These are phyloP conservation scores for Morone saxatilis DNA, from an alignment of 2,113 vertebrate species.

Conservation along the genomic window DNA sequence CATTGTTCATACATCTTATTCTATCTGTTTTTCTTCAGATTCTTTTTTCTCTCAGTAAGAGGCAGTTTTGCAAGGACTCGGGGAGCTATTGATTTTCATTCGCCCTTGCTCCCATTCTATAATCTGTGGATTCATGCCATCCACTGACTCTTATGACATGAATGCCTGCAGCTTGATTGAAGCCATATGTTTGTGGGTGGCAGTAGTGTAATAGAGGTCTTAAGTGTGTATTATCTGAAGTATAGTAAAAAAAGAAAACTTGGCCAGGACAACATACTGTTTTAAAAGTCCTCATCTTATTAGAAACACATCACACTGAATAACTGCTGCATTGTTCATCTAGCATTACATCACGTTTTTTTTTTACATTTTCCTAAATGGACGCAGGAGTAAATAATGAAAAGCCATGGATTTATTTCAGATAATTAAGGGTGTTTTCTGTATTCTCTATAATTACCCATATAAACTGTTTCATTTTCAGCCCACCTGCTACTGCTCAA, in stretches of 20 bases:
- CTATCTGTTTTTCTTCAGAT: constrained; percentile 2
- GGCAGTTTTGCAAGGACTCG: constrained; percentile 33
- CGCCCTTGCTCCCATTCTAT: constrained; percentile 47
- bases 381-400: constrained; percentile 15
- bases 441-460: constrained; percentile 39
- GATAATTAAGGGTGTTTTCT: constrained; percentile 23
- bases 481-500: constrained; percentile 23
- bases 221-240: constrained; percentile 39
- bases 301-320: constrained; percentile 36
- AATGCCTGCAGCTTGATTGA: constrained; percentile 59
- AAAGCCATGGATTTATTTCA: constrained; percentile 18
- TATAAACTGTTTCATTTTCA: constrained; percentile 45
- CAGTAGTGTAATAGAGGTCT: constrained; percentile 42
- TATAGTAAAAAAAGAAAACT: constrained; percentile 27
- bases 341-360: constrained; percentile 23
- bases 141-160: constrained; percentile 39
- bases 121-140: constrained; percentile 64
- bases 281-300: constrained; percentile 37
- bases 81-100: constrained; percentile 69
- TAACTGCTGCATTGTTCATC: constrained; percentile 41
- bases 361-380: constrained; percentile 36
- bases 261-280: constrained; percentile 30
- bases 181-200: constrained; percentile 61
- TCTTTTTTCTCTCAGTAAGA: constrained; percentile 19
- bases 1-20: constrained; percentile 19